phyloP scores from a whole-genome alignment of 2,888 invertebrate genomes.

The Sinopyrophorus schimmeli region DNA sequence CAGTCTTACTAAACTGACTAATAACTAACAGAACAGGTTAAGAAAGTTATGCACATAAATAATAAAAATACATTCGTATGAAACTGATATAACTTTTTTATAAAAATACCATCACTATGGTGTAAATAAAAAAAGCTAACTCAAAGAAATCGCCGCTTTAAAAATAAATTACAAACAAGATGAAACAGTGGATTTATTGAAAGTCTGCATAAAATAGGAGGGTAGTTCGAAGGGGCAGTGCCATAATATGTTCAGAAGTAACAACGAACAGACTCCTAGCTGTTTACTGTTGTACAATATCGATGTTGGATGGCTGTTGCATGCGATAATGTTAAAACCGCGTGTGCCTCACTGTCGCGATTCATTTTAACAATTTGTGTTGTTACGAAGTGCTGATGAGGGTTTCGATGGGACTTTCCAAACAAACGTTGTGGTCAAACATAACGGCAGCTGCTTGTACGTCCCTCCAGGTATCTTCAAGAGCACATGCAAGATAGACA shows the following conservation, averaged over 20 bases:
- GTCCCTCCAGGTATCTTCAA: constrained; percentile 99
- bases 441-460: constrained; percentile 98
- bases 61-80: too few species aligned
- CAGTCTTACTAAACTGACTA: too few species aligned
- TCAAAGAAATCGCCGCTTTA: too few species aligned
- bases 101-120: constrained; percentile 12
- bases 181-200: constrained; percentile 17
- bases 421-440: constrained; percentile 98
- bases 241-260: constrained; percentile 18
- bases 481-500: constrained; percentile 99
- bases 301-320: constrained; percentile 50
- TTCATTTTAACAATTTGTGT: constrained; percentile 54
- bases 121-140: constrained; percentile 10
- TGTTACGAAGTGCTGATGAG: constrained; percentile 91
- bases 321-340: constrained; percentile 41
- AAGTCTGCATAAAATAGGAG: constrained; percentile 22
- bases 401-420: constrained; percentile 99
- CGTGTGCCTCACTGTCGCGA: constrained; percentile 38
- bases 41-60: too few species aligned
- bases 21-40: too few species aligned
- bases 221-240: constrained; percentile 26
- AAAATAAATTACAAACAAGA: too few species aligned
- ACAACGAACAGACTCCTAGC: constrained; percentile 28
- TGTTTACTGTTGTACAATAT: constrained; percentile 41
- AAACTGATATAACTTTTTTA: too few species aligned